Base-by-base conservation (phyloP, 2,797 vertebrate genomes). In the Hydrolagus colliei region DNA sequence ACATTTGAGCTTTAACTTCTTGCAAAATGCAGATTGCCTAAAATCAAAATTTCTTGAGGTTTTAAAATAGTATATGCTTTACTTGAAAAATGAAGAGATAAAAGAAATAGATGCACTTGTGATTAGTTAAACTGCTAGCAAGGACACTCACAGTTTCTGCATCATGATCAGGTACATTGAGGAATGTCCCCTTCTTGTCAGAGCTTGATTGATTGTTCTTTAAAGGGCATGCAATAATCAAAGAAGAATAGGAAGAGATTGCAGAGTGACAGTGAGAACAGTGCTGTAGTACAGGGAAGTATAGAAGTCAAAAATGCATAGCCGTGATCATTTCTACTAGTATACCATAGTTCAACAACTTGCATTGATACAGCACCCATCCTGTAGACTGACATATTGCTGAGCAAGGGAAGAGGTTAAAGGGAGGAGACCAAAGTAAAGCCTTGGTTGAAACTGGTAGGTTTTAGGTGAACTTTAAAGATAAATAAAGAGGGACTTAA, bases 71-170 rank as follows among this genome's bases (percentile, higher is more conserved):
- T 6, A 52, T 52, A 52, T 6, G 6, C 41, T 6, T 4, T 68
- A 82, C 18, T 84, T 68, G 78, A 14, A 32, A 67, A 73, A 63
- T 18, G 63, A 68, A 18, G 41, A 84, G 9, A 67, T 63, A 16
- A 14, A 41, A 65, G 41, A 71, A 59, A 82, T 18, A 84, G 16
- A 41, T 71, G 65, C 14, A 14, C 41, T 52, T 52, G 41, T 52
- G 41, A 52, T 68, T 35, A 84, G 65, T 84, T 18, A 84, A 84
- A 35, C 27, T 68, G 79, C 65, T 73, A 89, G 88, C 41, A 79
- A 87, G 87, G 93, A 90, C 92, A 96, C 97, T 99, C 93, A 99
- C 98, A 93, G 97, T 98, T 92, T 99, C 98, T 89, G 96, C 96
- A 9, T 99, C 97, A 68, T 95, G 95, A 93, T 99, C 97, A 7